A percentile compares a stretch with the other conserved stretches of the same genome.
Conservation (phyloP, 2,113 vertebrate species). For the Rhinichthys klamathensis region DNA sequence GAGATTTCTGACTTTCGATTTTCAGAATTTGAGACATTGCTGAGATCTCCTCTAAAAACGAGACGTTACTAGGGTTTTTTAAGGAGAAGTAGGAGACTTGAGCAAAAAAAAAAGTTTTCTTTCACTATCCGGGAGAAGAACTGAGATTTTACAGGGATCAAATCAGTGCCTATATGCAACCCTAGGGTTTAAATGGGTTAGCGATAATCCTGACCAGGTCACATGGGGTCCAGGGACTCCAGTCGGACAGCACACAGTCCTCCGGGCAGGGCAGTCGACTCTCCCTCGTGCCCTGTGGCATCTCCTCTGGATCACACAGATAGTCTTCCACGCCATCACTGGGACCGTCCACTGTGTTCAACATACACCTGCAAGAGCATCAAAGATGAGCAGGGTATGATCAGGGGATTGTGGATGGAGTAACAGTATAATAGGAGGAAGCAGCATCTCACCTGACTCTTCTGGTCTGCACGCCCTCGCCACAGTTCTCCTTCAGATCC, state of each 20-base stretch:
- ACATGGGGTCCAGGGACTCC: constrained; percentile 90
- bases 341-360: constrained; percentile 94
- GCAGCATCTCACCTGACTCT: constrained; percentile 87
- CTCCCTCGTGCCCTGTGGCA: constrained; percentile 91
- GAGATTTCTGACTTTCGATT: background rate
- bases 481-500: constrained; percentile 91
- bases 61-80: background rate
- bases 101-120: no score
- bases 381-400: background rate
- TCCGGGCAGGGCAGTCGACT: constrained; percentile 92
- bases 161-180: background rate
- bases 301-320: constrained; percentile 95
- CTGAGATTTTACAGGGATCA: background rate
- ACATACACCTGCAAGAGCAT: constrained; percentile 86
- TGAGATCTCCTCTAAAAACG: background rate
- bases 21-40: background rate
- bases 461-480: constrained; percentile 92
- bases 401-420: background rate
- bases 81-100: no score
- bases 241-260: constrained; percentile 94
- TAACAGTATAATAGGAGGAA: background rate
- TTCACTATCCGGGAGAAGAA: background rate
- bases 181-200: background rate
- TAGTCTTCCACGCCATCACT: constrained; percentile 94
- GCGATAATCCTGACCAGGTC: constrained; percentile 82